Percentiles rank a stretch among this genome's conserved stretches.
phyloP scores from a whole-genome alignment of 2,888 invertebrate species.

The Clivina fossor region DNA sequence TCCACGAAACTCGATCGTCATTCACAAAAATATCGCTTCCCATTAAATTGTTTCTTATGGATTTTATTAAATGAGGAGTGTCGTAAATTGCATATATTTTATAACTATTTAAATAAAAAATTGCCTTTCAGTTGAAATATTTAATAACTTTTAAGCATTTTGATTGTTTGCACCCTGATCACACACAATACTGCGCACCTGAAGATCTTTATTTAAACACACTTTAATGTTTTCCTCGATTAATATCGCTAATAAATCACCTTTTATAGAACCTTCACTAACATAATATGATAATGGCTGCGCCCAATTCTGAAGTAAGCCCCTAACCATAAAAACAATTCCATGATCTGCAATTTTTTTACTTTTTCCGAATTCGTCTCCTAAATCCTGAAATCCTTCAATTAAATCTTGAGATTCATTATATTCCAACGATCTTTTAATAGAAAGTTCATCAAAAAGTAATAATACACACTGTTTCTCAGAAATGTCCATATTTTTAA shows the following conservation, averaged over 20 bases:
- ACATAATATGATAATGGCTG: constrained; percentile 35
- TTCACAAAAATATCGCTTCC: constrained; percentile 28
- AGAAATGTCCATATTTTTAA: constrained; percentile 37
- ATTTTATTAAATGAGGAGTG: constrained; percentile 38
- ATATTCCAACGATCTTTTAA: constrained; percentile 36
- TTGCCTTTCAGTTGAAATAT: constrained; percentile 23
- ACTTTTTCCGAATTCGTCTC: constrained; percentile 24
- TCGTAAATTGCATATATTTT: constrained; percentile 36
- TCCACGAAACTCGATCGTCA: neutral
- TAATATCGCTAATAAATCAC: constrained; percentile 24
- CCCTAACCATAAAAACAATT: constrained; percentile 35
- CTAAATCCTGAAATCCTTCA: constrained; percentile 36
- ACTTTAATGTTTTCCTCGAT: constrained; percentile 21
- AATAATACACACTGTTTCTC: constrained; percentile 37
- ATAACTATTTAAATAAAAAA: constrained; percentile 17
- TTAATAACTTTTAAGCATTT: constrained; percentile 24
- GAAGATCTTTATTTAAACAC: constrained; percentile 29
- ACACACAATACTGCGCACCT: constrained; percentile 33
- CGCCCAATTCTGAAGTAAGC: constrained; percentile 37
- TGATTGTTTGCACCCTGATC: constrained; percentile 39
- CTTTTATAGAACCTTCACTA: constrained; percentile 29
- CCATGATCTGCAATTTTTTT: constrained; percentile 29
- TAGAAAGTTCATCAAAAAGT: constrained; percentile 40
- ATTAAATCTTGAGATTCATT: constrained; percentile 24
- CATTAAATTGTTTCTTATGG: constrained; percentile 33